Conservation (phyloP, 2,888 invertebrate genomes). For the Athripsodes cinereus region DNA sequence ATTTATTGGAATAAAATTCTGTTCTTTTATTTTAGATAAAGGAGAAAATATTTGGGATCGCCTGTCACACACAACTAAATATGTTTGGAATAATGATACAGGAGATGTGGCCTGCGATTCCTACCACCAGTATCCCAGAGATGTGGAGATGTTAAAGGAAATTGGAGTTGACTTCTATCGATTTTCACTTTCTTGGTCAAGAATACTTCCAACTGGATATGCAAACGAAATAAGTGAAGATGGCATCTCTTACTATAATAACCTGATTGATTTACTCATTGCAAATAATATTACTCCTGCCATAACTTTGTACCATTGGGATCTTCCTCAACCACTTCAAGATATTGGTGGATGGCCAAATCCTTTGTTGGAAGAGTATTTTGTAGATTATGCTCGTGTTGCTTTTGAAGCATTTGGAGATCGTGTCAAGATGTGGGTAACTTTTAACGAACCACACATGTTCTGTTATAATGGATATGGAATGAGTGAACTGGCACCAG, state of each 20-base stretch:
- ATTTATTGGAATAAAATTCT: too few species aligned
- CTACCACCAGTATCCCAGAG: slow-evolving; percentile 48
- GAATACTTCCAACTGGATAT: slow-evolving; percentile 50
- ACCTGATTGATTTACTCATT: slow-evolving; percentile 46
- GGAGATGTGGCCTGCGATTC: slow-evolving; percentile 55
- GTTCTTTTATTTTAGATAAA: slow-evolving; percentile 35
- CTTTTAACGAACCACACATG: slow-evolving; percentile 42
- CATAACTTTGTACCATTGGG: slow-evolving; percentile 42
- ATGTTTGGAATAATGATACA: slow-evolving; percentile 32
- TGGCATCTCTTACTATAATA: slow-evolving; percentile 49
- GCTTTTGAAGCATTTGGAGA: slow-evolving; percentile 35
- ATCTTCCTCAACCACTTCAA: slow-evolving; percentile 38
- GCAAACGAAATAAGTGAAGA: slow-evolving; percentile 42
- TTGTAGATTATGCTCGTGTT: slow-evolving; percentile 35
- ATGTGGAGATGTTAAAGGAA: slow-evolving; percentile 32
- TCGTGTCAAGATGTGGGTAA: slow-evolving; percentile 43
- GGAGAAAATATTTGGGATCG: slow-evolving; percentile 44
- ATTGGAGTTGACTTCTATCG: slow-evolving; percentile 39
- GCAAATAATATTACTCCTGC: slow-evolving; percentile 48
- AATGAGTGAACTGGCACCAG: slow-evolving; percentile 28
- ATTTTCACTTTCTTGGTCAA: slow-evolving; percentile 49
- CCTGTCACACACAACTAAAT: slow-evolving; percentile 29
- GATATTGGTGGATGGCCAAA: slow-evolving; percentile 41
- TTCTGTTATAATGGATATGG: slow-evolving; percentile 36
- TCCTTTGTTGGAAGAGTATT: slow-evolving; percentile 34